Percentiles rank a stretch among this genome's conserved stretches.
Conservation (phyloP, 37 sponge, comb jelly and placozoan genomes). For the Beroe ovata region DNA sequence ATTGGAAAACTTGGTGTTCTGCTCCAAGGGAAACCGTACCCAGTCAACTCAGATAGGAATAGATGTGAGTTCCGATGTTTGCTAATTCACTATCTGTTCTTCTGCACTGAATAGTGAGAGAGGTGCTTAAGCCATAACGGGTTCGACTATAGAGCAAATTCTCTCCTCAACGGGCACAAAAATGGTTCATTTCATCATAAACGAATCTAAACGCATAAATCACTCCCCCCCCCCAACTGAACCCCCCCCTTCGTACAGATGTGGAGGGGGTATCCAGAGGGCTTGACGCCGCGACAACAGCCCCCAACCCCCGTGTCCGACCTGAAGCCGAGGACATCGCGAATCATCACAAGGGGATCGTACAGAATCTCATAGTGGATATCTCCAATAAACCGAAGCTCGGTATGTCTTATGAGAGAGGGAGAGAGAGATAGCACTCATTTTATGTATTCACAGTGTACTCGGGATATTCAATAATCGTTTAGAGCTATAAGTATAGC, state of each 20-base stretch:
- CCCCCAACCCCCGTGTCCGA: constrained; percentile 46
- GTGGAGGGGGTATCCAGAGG: constrained; percentile 21
- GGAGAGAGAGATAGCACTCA: constrained; percentile 38
- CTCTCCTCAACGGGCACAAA: too few species aligned
- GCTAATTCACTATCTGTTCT: too few species aligned
- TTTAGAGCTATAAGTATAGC: too few species aligned
- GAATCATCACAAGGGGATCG: constrained; percentile 55
- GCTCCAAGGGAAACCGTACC: constrained; percentile 37
- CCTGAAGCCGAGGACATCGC: constrained; percentile 70
- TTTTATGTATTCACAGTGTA: too few species aligned
- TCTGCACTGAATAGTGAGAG: too few species aligned
- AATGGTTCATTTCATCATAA: too few species aligned
- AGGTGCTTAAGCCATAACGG: too few species aligned
- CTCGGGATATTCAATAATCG: too few species aligned
- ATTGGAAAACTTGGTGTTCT: constrained; percentile 36
- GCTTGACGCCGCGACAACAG: not conserved
- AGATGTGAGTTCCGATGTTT: constrained; percentile 64
- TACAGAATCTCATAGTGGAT: constrained; percentile 40
- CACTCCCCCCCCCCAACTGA: too few species aligned
- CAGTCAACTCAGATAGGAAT: constrained; percentile 45
- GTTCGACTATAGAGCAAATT: too few species aligned
- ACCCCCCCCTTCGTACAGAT: too few species aligned
- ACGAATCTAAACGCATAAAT: too few species aligned
- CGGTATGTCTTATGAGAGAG: not conserved
- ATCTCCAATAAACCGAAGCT: constrained; percentile 21